phyloP scores from a whole-genome alignment of 2,113 vertebrate genomes.

The Elgaria multicarinata region DNA sequence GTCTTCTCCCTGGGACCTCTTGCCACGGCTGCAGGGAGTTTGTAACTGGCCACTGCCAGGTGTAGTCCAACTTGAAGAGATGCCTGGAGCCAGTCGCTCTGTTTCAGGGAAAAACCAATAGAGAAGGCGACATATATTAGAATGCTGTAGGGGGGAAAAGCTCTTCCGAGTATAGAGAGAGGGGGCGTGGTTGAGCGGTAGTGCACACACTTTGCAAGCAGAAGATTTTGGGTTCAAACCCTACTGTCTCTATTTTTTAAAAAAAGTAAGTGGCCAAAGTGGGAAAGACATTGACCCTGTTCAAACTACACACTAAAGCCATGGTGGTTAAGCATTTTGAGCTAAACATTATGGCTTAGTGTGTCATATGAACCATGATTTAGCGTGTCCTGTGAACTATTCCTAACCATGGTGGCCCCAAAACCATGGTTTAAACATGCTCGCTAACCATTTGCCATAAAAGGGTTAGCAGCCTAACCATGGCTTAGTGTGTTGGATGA shows the following conservation, averaged over 20 bases:
- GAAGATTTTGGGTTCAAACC: background rate
- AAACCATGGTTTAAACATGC: too few relatives aligned
- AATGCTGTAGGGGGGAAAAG: background rate
- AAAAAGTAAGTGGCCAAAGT: too few relatives aligned
- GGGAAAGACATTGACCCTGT: too few relatives aligned
- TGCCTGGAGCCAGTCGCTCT: background rate
- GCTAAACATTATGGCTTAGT: too few relatives aligned
- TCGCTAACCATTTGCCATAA: too few relatives aligned
- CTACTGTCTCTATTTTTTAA: background rate
- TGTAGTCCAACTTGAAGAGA: background rate
- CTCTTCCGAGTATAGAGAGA: background rate
- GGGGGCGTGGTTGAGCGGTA: background rate
- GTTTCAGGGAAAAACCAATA: background rate
- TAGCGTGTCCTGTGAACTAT: too few relatives aligned
- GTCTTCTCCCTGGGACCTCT: background rate
- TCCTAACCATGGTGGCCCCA: too few relatives aligned
- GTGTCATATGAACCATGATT: too few relatives aligned
- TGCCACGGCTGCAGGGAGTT: background rate
- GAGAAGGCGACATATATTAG: background rate
- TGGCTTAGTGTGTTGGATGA: too few relatives aligned
- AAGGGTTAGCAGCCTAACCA: too few relatives aligned
- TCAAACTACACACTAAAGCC: too few relatives aligned
- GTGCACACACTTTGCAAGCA: background rate
- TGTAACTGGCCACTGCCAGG: background rate
- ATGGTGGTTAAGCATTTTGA: too few relatives aligned